Evolutionary conservation across 2,888 invertebrate genomes (phyloP).

Genomic region (Megamerina dolium): DNA sequence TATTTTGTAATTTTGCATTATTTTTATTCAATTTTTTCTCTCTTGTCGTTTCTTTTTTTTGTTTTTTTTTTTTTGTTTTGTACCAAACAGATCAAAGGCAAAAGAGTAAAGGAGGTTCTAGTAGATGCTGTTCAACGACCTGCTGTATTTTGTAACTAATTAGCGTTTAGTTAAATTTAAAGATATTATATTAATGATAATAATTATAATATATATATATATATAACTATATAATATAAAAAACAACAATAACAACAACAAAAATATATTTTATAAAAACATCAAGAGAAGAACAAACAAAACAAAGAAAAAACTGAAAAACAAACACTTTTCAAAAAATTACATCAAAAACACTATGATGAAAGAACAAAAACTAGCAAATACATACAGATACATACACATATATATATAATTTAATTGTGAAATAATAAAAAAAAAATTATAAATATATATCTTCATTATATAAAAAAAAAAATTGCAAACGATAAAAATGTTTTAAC

Average conservation of each 20-base stretch:
- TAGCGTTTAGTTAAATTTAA: conserved; percentile 22
- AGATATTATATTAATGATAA: conserved; percentile 14
- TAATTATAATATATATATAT: conserved; percentile 9
- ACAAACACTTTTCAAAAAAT: conserved; percentile 13
- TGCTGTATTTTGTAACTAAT: conserved; percentile 85
- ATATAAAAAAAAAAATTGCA: conserved; percentile 3
- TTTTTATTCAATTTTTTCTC: conserved; percentile 2
- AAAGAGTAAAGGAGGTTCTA: conserved; percentile 91
- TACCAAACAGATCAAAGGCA: conserved; percentile 79
- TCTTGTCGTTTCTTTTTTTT: conserved; percentile 1
- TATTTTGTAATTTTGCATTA: neutral
- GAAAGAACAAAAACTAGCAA: conserved; percentile 8
- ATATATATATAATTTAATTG: too few species aligned
- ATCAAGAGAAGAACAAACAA: too few species aligned
- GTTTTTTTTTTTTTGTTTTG: conserved; percentile 43
- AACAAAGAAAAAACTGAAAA: conserved; percentile 11
- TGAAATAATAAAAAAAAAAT: conserved; percentile 14
- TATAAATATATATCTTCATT: conserved; percentile 1
- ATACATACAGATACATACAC: conserved; percentile 7
- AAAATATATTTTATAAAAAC: conserved; percentile 13
- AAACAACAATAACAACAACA: conserved; percentile 6
- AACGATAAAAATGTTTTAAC: too few species aligned
- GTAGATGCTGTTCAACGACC: conserved; percentile 89
- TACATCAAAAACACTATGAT: neutral
- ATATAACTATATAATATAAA: conserved; percentile 4